Conservation (phyloP, 1,140 invertebrate genomes). For the Penaeus chinensis region DNA sequence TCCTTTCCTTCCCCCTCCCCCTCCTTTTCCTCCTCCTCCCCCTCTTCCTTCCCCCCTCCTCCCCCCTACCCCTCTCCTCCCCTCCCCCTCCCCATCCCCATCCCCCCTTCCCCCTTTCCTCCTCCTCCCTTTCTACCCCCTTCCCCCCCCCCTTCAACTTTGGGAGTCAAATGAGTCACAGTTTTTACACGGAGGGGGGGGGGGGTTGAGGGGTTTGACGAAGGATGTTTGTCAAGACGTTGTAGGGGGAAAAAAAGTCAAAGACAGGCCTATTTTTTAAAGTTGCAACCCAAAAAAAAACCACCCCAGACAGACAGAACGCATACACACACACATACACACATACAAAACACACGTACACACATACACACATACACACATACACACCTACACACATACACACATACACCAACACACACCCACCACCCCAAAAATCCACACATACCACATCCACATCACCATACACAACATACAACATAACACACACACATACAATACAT, state of each 20-base stretch:
- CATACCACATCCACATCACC: too few relatives aligned
- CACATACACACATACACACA: too few relatives aligned
- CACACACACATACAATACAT: too few relatives aligned
- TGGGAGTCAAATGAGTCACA: not conserved
- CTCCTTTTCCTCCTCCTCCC: not conserved
- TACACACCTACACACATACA: too few relatives aligned
- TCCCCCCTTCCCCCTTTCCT: not conserved
- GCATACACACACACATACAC: conserved; percentile 9
- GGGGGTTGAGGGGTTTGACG: not conserved
- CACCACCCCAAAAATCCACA: too few relatives aligned
- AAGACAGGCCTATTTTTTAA: too few relatives aligned
- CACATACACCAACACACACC: too few relatives aligned
- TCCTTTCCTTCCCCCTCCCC: not conserved
- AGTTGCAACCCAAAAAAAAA: too few relatives aligned
- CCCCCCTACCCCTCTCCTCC: not conserved
- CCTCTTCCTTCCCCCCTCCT: not conserved
- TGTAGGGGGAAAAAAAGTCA: not conserved
- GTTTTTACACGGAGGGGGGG: not conserved
- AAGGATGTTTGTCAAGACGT: not conserved
- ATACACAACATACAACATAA: too few relatives aligned
- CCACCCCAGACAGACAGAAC: not conserved
- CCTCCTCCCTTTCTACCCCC: not conserved
- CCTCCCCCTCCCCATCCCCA: not conserved
- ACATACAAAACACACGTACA: too few relatives aligned
- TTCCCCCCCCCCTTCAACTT: not conserved